Evolutionary conservation across 2,113 vertebrate species (phyloP).

Genomic region (Platysteira castanea): DNA sequence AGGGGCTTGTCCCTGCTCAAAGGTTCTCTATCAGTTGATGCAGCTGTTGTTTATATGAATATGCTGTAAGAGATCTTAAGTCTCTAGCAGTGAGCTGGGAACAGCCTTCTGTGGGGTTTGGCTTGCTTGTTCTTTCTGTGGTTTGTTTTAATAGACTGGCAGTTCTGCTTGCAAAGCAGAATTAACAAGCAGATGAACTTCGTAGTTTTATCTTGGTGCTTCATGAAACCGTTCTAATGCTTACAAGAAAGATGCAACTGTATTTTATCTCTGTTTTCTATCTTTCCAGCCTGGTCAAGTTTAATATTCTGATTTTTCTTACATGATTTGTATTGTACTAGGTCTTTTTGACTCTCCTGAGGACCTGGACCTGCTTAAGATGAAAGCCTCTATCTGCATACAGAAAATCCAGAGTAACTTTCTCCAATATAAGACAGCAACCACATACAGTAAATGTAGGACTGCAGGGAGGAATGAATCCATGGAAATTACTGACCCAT

Average conservation of each 20-base stretch:
- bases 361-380: background rate
- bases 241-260: background rate
- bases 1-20: background rate
- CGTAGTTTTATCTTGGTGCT: background rate
- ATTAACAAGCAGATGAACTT: background rate
- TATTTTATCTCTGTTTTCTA: background rate
- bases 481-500: background rate
- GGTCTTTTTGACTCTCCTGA: background rate
- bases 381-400: background rate
- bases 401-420: background rate
- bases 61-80: background rate
- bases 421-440: background rate
- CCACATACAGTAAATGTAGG: background rate
- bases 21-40: background rate
- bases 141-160: background rate
- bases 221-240: background rate
- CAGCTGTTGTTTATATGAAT: background rate
- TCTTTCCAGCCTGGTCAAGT: background rate
- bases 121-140: background rate
- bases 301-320: background rate
- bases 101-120: background rate
- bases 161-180: background rate
- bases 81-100: background rate
- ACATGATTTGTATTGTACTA: background rate
- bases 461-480: background rate